Conservation (phyloP, 2,797 vertebrate species). For the Lophura swinhoii region DNA sequence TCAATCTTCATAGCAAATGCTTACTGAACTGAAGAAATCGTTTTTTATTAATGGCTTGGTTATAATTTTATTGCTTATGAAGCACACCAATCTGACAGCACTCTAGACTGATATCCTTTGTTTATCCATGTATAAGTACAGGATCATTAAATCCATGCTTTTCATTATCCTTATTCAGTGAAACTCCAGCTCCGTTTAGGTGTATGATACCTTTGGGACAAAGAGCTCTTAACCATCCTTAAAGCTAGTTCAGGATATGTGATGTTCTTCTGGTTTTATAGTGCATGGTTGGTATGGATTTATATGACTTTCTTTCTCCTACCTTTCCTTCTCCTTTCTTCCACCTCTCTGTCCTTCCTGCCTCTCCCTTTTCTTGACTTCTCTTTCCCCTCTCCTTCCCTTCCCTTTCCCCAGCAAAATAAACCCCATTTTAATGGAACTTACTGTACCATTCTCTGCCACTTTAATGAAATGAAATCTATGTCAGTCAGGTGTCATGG, state of each 20-base stretch:
- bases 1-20: not conserved
- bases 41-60: constrained; percentile 31
- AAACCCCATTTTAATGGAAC: not conserved
- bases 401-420: rapidly evolving
- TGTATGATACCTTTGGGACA: constrained; percentile 6
- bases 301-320: not conserved
- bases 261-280: not conserved
- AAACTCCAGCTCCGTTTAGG: not conserved
- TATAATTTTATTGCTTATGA: constrained; percentile 23
- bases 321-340: not conserved
- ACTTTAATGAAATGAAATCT: not conserved
- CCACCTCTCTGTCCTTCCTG: not conserved
- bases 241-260: not conserved
- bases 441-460: not conserved
- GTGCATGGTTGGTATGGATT: not conserved
- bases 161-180: not conserved
- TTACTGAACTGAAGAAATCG: constrained; percentile 26
- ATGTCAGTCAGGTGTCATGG: not conserved
- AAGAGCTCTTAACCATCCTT: not conserved
- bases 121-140: constrained; percentile 16
- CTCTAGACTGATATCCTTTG: not conserved
- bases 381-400: no score
- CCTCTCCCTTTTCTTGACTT: no score
- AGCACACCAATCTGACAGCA: not conserved
- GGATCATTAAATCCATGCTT: constrained; percentile 38